Percentiles rank a stretch among this genome's conserved stretches.
Evolutionary conservation across 2,113 vertebrate species (phyloP).

Genomic region (Echinops telfairi): DNA sequence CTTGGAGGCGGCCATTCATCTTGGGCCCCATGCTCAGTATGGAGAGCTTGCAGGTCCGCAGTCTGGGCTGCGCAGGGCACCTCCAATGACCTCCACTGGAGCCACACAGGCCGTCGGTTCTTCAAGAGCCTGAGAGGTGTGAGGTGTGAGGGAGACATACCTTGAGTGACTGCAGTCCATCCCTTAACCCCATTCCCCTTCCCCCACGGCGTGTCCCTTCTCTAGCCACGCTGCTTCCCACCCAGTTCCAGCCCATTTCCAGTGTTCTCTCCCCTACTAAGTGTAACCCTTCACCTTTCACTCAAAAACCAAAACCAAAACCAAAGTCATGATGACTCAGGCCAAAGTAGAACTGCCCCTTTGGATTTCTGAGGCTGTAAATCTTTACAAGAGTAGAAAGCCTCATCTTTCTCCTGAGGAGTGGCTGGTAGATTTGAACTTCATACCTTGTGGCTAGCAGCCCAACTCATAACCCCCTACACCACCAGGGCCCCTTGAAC

Average conservation of each 20-base stretch:
- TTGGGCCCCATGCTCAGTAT: background rate
- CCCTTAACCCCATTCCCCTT: no score
- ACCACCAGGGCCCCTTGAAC: background rate
- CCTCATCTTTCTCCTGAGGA: no score
- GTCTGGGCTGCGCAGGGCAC: background rate
- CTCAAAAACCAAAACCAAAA: background rate
- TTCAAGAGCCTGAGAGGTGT: background rate
- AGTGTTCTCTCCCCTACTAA: no score
- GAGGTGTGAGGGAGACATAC: background rate
- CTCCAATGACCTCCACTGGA: background rate
- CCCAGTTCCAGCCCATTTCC: background rate
- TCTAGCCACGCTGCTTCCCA: background rate
- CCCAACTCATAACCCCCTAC: no score
- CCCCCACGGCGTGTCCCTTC: background rate
- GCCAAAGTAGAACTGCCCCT: no score
- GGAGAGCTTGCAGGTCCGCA: background rate
- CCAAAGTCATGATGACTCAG: no score
- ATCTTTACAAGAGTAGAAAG: no score
- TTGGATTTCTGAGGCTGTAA: no score
- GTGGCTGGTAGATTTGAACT: no score
- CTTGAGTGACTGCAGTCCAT: background rate
- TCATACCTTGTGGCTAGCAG: no score
- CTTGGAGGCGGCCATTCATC: background rate
- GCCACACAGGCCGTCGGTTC: accelerated
- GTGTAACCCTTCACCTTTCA: background rate